These are phyloP conservation scores for Felis chaus DNA, from an alignment of 2,113 vertebrate genomes.

Conservation along the genomic window DNA sequence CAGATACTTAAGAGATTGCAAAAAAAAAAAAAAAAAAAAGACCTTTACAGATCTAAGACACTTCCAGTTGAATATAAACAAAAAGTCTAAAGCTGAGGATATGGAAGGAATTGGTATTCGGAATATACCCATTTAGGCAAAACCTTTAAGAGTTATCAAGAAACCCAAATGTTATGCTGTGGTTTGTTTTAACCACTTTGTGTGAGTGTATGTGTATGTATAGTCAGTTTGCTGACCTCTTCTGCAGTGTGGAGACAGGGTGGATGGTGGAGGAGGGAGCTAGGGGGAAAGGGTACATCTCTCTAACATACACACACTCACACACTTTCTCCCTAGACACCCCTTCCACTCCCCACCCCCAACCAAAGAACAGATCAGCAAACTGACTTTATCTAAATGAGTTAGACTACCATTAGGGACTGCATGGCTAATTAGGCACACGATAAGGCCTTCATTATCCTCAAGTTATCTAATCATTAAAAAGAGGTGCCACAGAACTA, in stretches of 20 bases:
- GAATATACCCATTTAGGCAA: constrained; percentile 19
- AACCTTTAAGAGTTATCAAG: constrained; percentile 65
- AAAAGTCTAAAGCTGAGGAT: background rate
- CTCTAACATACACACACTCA: background rate
- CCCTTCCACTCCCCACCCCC: background rate
- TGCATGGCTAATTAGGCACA: constrained; percentile 84
- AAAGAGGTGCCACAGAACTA: constrained; percentile 80
- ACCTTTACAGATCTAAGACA: background rate
- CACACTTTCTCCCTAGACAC: background rate
- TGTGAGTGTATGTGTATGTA: constrained; percentile 43
- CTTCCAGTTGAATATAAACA: background rate
- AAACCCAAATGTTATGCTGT: constrained; percentile 67
- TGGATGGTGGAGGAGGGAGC: background rate
- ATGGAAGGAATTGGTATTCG: constrained; percentile 25
- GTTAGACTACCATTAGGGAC: constrained; percentile 84
- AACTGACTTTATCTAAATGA: constrained; percentile 87
- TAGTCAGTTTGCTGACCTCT: background rate
- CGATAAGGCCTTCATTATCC: constrained; percentile 85
- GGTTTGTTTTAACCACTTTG: constrained; percentile 75
- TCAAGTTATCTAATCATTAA: constrained; percentile 85
- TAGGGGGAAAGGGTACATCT: background rate
- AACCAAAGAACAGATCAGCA: constrained; percentile 80
- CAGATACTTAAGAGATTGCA: background rate
- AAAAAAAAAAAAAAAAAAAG: background rate
- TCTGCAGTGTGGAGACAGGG: background rate